Percentiles rank a stretch among this genome's conserved stretches.
Conservation (phyloP, 92 coral and sea anemone genomes). For the Palythoa grandis region DNA sequence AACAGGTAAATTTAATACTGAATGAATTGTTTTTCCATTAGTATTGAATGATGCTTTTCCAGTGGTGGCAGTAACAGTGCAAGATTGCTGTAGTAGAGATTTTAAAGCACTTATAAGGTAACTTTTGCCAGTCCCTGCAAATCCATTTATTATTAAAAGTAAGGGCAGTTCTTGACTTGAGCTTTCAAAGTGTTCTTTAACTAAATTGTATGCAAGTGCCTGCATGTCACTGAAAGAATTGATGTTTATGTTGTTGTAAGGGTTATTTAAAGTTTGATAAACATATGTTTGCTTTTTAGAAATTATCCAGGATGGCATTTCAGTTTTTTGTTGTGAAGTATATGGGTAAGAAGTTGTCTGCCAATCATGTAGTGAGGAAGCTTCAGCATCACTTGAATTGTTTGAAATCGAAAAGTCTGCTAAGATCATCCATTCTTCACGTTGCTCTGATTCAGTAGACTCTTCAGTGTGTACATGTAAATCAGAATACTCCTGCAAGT, state of each 20-base stretch:
- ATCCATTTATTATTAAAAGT: slow-evolving; percentile 48
- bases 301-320: slow-evolving; percentile 58
- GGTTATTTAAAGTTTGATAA: slow-evolving; percentile 29
- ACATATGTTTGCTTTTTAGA: slow-evolving; percentile 41
- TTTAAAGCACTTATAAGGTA: slow-evolving; percentile 43
- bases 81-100: slow-evolving; percentile 32
- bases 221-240: slow-evolving; percentile 50
- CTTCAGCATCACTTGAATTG: slow-evolving; percentile 41
- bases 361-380: slow-evolving; percentile 55
- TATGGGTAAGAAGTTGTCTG: slow-evolving; percentile 32
- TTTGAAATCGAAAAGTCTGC: slow-evolving; percentile 46
- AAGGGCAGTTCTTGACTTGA: slow-evolving; percentile 29
- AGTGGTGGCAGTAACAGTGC: slow-evolving; percentile 49
- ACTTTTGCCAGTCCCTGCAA: slow-evolving; percentile 56
- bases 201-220: slow-evolving; percentile 48
- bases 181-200: slow-evolving; percentile 26
- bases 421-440: slow-evolving; percentile 71
- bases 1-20: slow-evolving; percentile 67
- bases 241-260: slow-evolving; percentile 20
- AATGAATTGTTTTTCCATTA: slow-evolving; percentile 61
- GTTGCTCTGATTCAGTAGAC: slow-evolving; percentile 19
- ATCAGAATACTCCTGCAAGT: slow-evolving; percentile 37
- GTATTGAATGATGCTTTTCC: slow-evolving; percentile 52
- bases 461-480: slow-evolving; percentile 10
- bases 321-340: slow-evolving; percentile 46